These are phyloP conservation scores for Pocillopora meandrina DNA, from an alignment of 92 coral and sea anemone genomes.

Conservation along the genomic window DNA sequence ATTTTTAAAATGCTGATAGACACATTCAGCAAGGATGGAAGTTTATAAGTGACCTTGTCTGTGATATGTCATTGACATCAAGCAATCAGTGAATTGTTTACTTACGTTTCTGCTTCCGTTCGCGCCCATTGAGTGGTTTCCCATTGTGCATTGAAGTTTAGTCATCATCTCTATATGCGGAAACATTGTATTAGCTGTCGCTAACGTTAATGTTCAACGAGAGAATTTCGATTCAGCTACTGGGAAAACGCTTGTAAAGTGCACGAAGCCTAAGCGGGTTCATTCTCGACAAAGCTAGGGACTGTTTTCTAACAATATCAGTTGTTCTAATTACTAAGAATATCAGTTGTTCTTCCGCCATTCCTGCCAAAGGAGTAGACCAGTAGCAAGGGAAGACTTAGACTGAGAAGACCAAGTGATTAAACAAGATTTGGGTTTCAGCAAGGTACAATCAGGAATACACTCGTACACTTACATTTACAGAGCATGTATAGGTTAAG, in stretches of 20 bases:
- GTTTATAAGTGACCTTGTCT: neutral
- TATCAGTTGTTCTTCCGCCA: too few relatives aligned
- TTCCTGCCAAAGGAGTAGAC: too few relatives aligned
- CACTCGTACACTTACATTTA: too few relatives aligned
- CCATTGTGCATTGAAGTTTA: neutral
- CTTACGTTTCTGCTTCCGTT: slow-evolving; percentile 34
- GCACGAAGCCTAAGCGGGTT: neutral
- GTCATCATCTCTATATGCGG: slow-evolving; percentile 10
- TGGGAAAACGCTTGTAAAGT: neutral
- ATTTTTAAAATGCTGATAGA: too few relatives aligned
- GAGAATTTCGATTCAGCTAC: neutral
- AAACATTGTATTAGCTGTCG: neutral
- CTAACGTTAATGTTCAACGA: slow-evolving; percentile 1
- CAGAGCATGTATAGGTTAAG: too few relatives aligned
- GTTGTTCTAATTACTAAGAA: too few relatives aligned
- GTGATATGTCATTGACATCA: neutral
- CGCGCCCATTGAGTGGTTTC: slow-evolving; percentile 32
- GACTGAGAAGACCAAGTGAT: too few relatives aligned
- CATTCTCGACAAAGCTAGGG: neutral
- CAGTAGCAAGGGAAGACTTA: too few relatives aligned
- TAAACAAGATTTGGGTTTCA: too few relatives aligned
- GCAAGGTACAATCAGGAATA: too few relatives aligned
- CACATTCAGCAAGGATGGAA: too few relatives aligned
- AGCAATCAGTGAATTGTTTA: slow-evolving; percentile 24
- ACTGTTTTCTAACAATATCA: neutral